phyloP scores from a whole-genome alignment of 2,888 invertebrate genomes.

The Chorisops tibialis region DNA sequence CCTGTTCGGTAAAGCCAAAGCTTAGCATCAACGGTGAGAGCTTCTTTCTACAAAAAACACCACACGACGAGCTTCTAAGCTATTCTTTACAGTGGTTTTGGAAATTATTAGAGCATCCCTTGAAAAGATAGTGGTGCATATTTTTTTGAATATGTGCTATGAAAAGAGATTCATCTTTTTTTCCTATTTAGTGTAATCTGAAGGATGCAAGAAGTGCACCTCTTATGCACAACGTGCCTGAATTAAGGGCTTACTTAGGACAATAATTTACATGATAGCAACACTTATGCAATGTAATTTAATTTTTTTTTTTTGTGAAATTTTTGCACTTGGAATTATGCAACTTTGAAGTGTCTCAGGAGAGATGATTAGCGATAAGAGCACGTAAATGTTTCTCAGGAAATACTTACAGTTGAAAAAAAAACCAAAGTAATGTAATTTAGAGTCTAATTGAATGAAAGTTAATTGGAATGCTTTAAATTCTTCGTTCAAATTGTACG shows the following conservation, averaged over 20 bases:
- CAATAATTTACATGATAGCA: slow-evolving; percentile 17
- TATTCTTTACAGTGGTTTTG: background rate
- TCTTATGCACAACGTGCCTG: background rate
- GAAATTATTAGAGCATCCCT: background rate
- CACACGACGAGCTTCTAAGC: background rate
- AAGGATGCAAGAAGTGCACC: background rate
- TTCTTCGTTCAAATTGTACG: no score
- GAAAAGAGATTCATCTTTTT: no score
- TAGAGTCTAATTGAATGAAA: no score
- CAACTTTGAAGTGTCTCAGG: no score
- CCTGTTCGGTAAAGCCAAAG: background rate
- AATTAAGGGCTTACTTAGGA: background rate
- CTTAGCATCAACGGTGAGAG: slow-evolving; percentile 2
- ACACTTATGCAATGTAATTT: background rate
- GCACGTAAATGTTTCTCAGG: no score
- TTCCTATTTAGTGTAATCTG: background rate
- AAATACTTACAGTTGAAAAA: no score
- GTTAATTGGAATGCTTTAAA: no score
- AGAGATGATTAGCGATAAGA: no score
- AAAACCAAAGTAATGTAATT: no score
- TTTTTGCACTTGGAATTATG: no score
- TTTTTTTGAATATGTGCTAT: background rate
- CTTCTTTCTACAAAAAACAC: no score
- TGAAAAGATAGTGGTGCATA: background rate
- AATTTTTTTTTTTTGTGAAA: no score